Base-by-base conservation (phyloP, 2,888 invertebrate species). In the Carterocephalus palaemon region DNA sequence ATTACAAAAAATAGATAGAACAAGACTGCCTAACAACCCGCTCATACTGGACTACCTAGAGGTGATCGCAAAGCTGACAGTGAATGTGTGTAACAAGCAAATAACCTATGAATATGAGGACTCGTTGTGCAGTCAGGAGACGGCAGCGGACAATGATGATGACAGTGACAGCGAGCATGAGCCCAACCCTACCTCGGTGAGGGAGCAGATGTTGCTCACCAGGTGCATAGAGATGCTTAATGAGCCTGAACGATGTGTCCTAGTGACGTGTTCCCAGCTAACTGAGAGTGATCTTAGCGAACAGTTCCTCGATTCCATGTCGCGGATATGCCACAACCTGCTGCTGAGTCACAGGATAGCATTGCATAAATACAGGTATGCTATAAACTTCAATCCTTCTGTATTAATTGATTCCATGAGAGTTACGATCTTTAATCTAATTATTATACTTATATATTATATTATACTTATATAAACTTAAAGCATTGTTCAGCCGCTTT, bases 261-360 rank as follows among this genome's bases (percentile, higher is more conserved):
- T 88, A 78, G 54, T 55, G 1, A 76, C 77, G 0, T 86, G 86
- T 51, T 62, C 88, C 69, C 57, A 83, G 77, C 60, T 90, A 81
- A 58, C 91, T 80, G 56, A 90, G 54, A 60, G 61, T 56, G 67
- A 89, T 60, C 64, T 88, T 62, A 71, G 69, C 72, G 77, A 83
- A 71, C 82, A 88, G 4, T 88, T 92, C 12, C 75, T 95, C 31
- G 90, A 92, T 57, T 88, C 90, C 6, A 80, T 95, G 48, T 93
- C 93, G 51, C 89, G 91, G 67, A 89, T 97, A 39, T 95, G 95
- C 64, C 95, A 97, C 76, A 92, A 94, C 75, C 82, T 97, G 36
- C 82, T 97, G 67, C 88, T 95, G 54, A 92, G 94, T 57, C 93
- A 95, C 67, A 92, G 92, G 68, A 89, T 93, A 70, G 93, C 95